Conservation (phyloP, 2,888 invertebrate genomes). For the Nephrotoma appendiculata region DNA sequence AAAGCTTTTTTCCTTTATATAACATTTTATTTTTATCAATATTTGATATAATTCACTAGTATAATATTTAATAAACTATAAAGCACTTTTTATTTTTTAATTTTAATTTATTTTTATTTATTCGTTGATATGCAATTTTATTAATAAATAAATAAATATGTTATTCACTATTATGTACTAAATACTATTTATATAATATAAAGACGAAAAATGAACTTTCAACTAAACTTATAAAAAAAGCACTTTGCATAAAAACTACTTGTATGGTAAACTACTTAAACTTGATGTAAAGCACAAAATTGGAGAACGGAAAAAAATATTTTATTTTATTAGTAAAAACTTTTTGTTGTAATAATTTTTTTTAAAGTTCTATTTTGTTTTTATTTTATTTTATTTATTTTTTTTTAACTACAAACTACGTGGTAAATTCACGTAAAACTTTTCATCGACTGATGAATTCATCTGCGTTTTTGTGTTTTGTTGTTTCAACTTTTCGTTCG, state of each 20-base stretch:
- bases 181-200: not conserved
- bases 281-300: not conserved
- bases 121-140: not conserved
- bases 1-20: not conserved
- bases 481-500: not conserved
- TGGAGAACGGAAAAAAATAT: not conserved
- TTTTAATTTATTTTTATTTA: not conserved
- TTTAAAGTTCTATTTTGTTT: not conserved
- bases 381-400: not conserved
- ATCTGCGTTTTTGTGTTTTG: not conserved
- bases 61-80: not conserved
- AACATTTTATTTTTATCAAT: not conserved
- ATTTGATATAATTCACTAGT: not conserved
- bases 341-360: not conserved
- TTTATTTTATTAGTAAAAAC: not conserved
- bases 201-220: not conserved
- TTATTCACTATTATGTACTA: too few relatives aligned
- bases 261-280: not conserved
- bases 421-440: conserved; percentile 1
- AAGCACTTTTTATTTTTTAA: not conserved
- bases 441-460: conserved; percentile 4
- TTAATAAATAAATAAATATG: not conserved
- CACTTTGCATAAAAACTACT: not conserved
- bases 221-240: not conserved
- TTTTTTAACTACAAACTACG: conserved; percentile 3